Base-by-base conservation (phyloP, 64 coral and sea anemone species). In the Acropora yongei region DNA sequence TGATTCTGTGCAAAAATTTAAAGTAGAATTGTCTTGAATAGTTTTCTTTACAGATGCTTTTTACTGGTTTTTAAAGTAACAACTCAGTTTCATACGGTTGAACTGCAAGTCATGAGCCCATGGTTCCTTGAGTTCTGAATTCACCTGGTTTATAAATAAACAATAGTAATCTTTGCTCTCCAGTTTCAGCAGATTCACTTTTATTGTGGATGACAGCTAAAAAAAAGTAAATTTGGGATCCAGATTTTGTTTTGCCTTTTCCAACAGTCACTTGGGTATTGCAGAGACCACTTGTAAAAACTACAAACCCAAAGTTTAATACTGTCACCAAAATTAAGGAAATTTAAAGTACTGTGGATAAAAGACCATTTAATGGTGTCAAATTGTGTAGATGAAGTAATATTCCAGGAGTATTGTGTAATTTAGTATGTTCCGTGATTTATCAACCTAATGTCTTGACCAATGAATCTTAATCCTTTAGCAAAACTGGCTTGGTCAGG, bases 1-100 rank as follows among this genome's bases (percentile, higher is more conserved):
- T 19, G n/a, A 68, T 68, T 68, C 66, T 68, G n/a, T 68, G 66
- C 13, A 68, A 68, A 68, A 68, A 68, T 18, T 68, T 68, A 68
- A 68, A 8, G 13, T 68, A 68, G 66, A 68, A 68, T 16, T 68
- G 0, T 68, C 66, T 68, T 68, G 18, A 68, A 18, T 68, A 16
- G n/a, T 69, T 69, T 69, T 69, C 67, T 20, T 69, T 69, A 20
- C 13, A 69, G 67, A 69, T 13, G 13, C n/a, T 13, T 69, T 20
- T 69, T 9, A 69, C n/a, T n/a, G 66, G 66, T 68, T 68, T 68
- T 68, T 17, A 14, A 68, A 68, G 66, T 68, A 68, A 19, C 13
- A 14, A 68, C 1, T 68, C n/a, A 68, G n/a, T 16, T 69, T 16
- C n/a, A 13, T 11, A 69, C 18, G 5, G 18, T 16, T 20, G 13